Base-by-base conservation (phyloP, 2,797 vertebrate species). In the Graptemys geographica region DNA sequence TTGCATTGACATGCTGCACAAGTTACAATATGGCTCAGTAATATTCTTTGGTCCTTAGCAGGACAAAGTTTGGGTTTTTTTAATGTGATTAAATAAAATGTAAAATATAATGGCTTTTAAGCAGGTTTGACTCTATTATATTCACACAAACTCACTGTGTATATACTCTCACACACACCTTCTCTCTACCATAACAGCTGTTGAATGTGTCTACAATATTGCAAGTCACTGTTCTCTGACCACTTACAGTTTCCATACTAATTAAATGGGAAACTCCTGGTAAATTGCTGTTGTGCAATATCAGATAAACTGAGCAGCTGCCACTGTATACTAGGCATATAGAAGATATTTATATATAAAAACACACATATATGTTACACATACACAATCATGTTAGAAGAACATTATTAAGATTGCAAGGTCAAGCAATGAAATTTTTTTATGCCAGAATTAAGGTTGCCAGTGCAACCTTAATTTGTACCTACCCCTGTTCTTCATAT, bases 1-100 rank as follows among this genome's bases (percentile, higher is more conserved):
- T 93, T 94, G 49, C 91, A 95, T 23, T 76, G 62, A 90, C 84
- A 80, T 59, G 53, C 52, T 88, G 55, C 74, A 21, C 79, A 65
- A 65, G 79, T 95, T 89, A 53, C 88, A 69, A 12, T 90, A 93
- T 28, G 86, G n/a, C 87, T 93, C 79, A 51, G 11, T 47, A 76
- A 76, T 57, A 79, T 72, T 92, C 89, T 93, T 90, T 33, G 65
- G 80, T 92, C 53, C 49, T 52, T 2, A 86, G 12, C 12, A 62
- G 59, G 92, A 89, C 79, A 88, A 53, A 91, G 94, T 80, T 31
- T 62, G 12, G n/a, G 6, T 23, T 33, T 72, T 72, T 41, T 41
- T 11, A 41, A 72, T 72, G 69, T 72, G 37, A 11, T 72, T 41
- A 37, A 72, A 41, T 41, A 41, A 69, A 90, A 84, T 86, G 83